Percentiles rank a stretch among this genome's conserved stretches.
phyloP scores from a whole-genome alignment of 1,140 invertebrate species.

The Apolygus lucorum region DNA sequence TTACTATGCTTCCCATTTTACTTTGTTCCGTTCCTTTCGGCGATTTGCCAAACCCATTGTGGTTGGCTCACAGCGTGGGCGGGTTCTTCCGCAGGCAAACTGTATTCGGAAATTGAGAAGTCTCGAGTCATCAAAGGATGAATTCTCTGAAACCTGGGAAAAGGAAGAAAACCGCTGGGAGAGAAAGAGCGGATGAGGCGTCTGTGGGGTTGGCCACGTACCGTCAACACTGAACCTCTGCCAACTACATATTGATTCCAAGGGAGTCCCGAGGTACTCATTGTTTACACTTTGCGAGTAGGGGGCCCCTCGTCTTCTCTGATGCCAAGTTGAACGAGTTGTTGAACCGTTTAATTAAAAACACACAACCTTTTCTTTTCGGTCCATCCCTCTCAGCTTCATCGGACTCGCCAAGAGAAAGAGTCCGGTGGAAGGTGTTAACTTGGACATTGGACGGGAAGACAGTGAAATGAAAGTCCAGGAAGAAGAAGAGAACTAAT shows the following conservation, averaged over 20 bases:
- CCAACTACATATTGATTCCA: background rate
- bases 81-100: background rate
- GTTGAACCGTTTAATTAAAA: background rate
- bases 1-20: too few species aligned
- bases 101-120: background rate
- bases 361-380: background rate
- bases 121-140: background rate
- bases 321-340: background rate
- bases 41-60: background rate
- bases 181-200: background rate
- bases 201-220: background rate
- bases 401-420: too few species aligned
- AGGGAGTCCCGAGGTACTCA: background rate
- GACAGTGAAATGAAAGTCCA: too few species aligned
- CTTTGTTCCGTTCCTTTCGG: too few species aligned
- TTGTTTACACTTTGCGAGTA: background rate
- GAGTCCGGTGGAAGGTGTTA: too few species aligned
- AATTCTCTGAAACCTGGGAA: too few species aligned
- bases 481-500: too few species aligned
- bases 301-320: background rate
- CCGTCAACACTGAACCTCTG: background rate
- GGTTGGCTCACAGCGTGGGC: background rate
- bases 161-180: too few species aligned
- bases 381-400: too few species aligned
- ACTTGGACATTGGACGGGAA: too few species aligned